phyloP scores from a whole-genome alignment of 2,113 vertebrate genomes.

The Scalopus aquaticus region DNA sequence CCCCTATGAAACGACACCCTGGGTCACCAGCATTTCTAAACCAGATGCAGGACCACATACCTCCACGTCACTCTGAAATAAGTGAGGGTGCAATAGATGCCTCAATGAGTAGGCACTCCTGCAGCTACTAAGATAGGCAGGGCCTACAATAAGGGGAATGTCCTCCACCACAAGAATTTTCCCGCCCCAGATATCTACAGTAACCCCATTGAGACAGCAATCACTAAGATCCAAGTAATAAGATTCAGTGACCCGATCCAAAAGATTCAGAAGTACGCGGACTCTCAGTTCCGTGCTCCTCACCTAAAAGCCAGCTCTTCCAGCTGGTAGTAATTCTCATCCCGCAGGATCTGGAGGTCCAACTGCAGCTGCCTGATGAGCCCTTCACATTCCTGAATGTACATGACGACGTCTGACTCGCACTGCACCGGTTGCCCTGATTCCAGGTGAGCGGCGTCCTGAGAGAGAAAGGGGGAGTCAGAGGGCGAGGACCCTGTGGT shows the following conservation, averaged over 20 bases:
- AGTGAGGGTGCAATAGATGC: neutral
- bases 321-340: constrained; percentile 97
- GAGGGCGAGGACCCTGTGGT: neutral
- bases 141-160: neutral
- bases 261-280: neutral
- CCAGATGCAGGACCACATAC: neutral
- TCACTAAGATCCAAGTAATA: neutral
- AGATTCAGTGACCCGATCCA: neutral
- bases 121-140: neutral
- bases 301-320: constrained; percentile 98
- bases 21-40: neutral
- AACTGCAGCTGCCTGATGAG: constrained; percentile 92
- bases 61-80: neutral
- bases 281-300: constrained; percentile 19
- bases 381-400: constrained; percentile 95
- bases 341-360: constrained; percentile 94
- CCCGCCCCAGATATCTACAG: neutral
- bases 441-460: constrained; percentile 96
- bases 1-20: neutral
- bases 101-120: neutral
- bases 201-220: neutral
- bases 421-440: constrained; percentile 91
- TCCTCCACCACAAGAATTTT: neutral
- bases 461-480: neutral
- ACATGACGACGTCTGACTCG: constrained; percentile 92